A percentile compares a stretch with the other conserved stretches of the same genome.
These are phyloP conservation scores for Gymnorhina tibicen DNA, from an alignment of 2,113 vertebrate genomes.

Conservation along the genomic window DNA sequence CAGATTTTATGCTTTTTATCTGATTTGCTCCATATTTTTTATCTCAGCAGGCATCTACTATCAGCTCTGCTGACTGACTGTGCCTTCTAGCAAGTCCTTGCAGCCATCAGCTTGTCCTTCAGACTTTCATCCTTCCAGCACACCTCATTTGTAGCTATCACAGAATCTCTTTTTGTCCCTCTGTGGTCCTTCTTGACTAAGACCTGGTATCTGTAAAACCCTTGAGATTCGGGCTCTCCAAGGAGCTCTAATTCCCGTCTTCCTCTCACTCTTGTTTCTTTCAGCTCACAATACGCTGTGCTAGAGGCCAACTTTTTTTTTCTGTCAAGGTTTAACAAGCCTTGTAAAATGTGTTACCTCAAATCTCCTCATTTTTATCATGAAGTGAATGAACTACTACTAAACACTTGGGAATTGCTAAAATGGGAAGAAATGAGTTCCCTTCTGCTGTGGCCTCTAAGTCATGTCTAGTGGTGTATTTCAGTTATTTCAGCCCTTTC, in stretches of 20 bases:
- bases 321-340: constrained; percentile 54
- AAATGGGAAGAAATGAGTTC: neutral
- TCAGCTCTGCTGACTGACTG: constrained; percentile 35
- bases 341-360: constrained; percentile 53
- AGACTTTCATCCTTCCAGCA: neutral
- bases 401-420: neutral
- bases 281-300: constrained; percentile 31
- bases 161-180: constrained; percentile 17
- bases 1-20: constrained; percentile 59
- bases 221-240: constrained; percentile 49
- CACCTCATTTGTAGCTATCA: neutral
- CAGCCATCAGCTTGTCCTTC: constrained; percentile 19
- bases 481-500: neutral
- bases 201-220: neutral
- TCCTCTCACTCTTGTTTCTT: constrained; percentile 50
- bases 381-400: constrained; percentile 54
- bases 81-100: constrained; percentile 23
- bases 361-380: constrained; percentile 61
- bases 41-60: constrained; percentile 29
- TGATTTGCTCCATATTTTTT: constrained; percentile 51
- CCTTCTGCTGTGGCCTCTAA: neutral
- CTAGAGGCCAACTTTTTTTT: constrained; percentile 40
- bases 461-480: neutral
- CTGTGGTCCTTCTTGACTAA: neutral
- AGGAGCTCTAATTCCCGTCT: constrained; percentile 54